Evolutionary conservation across 2,888 invertebrate genomes (phyloP), one percentile per base, ranked within the genome.

Genomic region (Ypsolopha scabrella): DNA sequence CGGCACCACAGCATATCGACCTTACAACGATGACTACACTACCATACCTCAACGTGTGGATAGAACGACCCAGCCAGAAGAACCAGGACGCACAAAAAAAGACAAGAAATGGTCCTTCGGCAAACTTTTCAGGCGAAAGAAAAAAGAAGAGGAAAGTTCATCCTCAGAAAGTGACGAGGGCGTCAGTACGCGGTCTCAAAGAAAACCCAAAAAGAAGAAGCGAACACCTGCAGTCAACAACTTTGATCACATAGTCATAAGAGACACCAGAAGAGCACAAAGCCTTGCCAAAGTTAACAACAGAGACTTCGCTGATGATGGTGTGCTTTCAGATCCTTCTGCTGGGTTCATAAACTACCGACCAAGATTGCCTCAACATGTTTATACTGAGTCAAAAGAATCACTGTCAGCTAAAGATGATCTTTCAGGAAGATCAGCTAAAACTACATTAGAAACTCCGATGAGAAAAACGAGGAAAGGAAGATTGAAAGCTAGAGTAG

Each of bases 51-150:
- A 77, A 6, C 78, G 78, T 35, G 64, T 70, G 50, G 81, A 82
- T 46, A 67, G 77, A 50, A 72, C 79, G 10, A 58, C 62, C 41
- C 75, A 68, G 55, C 64, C 72, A 47, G 79, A 80, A 60, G 82
- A 82, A 41, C 58, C 63, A n/a, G 83, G 83, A 69, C 75, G 82
- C 61, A 63, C 68, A 56, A 87, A 88, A 57, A 89, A 88, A 64
- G 91, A 90, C 62, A 92, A 91, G 60, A 94, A 93, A 74, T 95
- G 94, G 94, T 93, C 93, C 7, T 89, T 95, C 44, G 94, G 94
- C 7, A 92, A 92, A 62, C 87, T 95, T 3, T 93, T 95, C 67
- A 88, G 93, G 56, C 88, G 92, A 67, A 92, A 92, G 75, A 93
- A 93, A 73, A 91, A 91, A 58, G 90, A 90, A 54, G 88, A 88